Base-by-base conservation (phyloP, 2,888 invertebrate genomes). In the Gerosis bhagava region DNA sequence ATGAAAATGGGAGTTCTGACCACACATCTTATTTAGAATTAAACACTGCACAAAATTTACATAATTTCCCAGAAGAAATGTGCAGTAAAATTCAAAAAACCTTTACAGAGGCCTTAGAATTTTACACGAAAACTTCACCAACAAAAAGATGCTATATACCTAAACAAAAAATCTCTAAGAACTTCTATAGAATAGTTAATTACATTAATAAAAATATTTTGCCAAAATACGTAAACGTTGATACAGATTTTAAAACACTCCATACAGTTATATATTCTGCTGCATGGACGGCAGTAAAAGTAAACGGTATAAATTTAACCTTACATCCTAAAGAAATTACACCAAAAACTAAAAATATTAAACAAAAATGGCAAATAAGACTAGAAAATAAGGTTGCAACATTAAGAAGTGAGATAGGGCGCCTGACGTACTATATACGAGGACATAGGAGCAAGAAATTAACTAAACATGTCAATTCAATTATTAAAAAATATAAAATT, bases 341-440 rank as follows among this genome's bases (percentile, higher is more conserved):
- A 22, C 8, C 25, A 1, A 32, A 5, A 7, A 16, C 13, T 3
- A 13, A 26, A 11, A 32, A 29, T 15, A 8, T 15, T n/a, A 49
- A 49, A 22, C 34, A 40, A 10, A 32, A 26, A 6, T 58, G 54
- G 56, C 50, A 53, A 28, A 49, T 5, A 11, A 42, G 53, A 17
- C n/a, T 54, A 12, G 44, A 56, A 41, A 44, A 28, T n/a, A 24
- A 34, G 31, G 10, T 55, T 21, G 22, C 29, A 3, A 40, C 45
- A 4, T 12, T 55, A 25, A 29, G 55, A 49, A 10, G 12, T 15
- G 22, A 15, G 26, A 54, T 54, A 26, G 53, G 42, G 6, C 13
- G 39, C 34, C 21, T 53, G 3, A 48, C 43, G n/a, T 29, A 48
- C 17, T 47, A 31, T 36, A 45, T 51, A 3, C 36, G 36, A 8